phyloP scores from a whole-genome alignment of 2,113 vertebrate genomes.

The Acrocephalus kingi region DNA sequence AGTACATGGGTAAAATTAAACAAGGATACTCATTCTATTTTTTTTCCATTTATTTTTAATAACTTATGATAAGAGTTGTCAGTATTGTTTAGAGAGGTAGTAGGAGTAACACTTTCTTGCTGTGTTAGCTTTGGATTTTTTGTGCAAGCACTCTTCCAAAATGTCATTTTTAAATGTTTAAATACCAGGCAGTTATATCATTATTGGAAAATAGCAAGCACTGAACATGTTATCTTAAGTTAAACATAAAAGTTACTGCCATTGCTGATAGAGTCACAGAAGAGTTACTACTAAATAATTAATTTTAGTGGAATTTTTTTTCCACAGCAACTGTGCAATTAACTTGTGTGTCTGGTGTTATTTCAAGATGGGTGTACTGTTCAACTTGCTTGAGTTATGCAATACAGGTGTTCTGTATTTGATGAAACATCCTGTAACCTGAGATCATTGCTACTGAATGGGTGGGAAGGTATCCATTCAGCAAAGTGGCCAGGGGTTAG shows the following conservation, averaged over 20 bases:
- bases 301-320: background rate
- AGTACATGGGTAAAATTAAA: background rate
- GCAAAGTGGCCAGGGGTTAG: background rate
- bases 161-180: background rate
- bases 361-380: slow-evolving; percentile 13
- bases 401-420: slow-evolving; percentile 21
- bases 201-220: background rate
- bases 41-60: background rate
- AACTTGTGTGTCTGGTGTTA: background rate
- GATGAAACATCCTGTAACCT: slow-evolving; percentile 24
- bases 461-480: background rate
- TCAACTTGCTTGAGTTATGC: background rate
- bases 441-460: background rate
- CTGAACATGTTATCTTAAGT: background rate
- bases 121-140: background rate
- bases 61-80: background rate
- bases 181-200: background rate
- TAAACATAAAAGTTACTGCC: background rate
- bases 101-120: background rate
- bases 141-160: background rate
- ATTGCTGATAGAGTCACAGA: background rate
- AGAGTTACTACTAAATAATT: slow-evolving; percentile 10
- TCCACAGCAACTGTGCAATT: slow-evolving; percentile 28
- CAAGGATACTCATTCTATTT: background rate
- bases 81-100: background rate